Evolutionary conservation across 2,888 invertebrate species (phyloP).

Genomic region (Drosophila sordidula): DNA sequence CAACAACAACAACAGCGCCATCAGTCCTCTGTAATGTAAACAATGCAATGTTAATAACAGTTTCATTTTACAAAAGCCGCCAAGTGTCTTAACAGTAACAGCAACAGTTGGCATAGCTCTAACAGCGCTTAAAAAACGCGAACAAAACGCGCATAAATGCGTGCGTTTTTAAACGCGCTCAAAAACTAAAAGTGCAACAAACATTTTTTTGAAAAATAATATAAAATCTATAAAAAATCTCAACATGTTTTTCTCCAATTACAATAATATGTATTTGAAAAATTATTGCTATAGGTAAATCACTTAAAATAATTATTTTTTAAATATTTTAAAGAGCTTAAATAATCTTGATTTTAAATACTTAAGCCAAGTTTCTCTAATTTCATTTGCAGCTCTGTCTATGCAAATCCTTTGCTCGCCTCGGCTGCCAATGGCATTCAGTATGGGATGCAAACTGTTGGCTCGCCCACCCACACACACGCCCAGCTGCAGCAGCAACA

Average conservation of each 20-base stretch:
- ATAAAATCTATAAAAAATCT: not conserved
- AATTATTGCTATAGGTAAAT: slow-evolving; percentile 83
- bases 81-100: slow-evolving; percentile 23
- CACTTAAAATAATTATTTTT: not conserved
- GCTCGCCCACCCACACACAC: slow-evolving; percentile 64
- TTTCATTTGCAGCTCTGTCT: slow-evolving; percentile 81
- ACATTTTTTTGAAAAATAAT: not conserved
- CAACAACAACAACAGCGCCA: slow-evolving; percentile 23
- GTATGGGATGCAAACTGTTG: slow-evolving; percentile 74
- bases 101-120: slow-evolving; percentile 19
- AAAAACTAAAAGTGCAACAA: slow-evolving; percentile 7
- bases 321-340: not conserved
- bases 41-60: slow-evolving; percentile 62
- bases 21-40: slow-evolving; percentile 48
- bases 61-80: slow-evolving; percentile 39
- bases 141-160: slow-evolving; percentile 36
- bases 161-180: slow-evolving; percentile 38
- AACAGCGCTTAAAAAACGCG: slow-evolving; percentile 38
- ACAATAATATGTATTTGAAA: slow-evolving; percentile 83
- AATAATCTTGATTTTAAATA: not conserved
- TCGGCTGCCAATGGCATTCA: slow-evolving; percentile 82
- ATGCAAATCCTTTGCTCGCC: slow-evolving; percentile 82
- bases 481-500: slow-evolving; percentile 62
- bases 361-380: not conserved
- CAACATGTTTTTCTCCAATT: slow-evolving; percentile 82